phyloP scores from a whole-genome alignment of 2,113 vertebrate genomes.

The Solea solea region DNA sequence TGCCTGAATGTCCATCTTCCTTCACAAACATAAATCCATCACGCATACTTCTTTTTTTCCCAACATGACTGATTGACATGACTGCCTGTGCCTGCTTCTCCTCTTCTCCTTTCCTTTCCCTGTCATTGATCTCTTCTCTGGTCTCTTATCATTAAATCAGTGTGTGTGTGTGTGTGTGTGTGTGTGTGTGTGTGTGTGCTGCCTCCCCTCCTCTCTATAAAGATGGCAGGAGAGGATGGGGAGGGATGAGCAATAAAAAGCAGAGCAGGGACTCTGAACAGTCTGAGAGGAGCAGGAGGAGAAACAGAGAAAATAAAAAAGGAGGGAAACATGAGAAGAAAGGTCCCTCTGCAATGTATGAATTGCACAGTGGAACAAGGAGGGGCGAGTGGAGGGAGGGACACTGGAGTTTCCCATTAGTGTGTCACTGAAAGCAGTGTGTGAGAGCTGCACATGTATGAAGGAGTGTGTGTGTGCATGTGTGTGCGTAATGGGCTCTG shows the following conservation, averaged over 20 bases:
- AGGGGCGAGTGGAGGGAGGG: constrained; percentile 67
- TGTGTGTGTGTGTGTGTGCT: constrained; percentile 17
- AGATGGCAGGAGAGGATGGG: constrained; percentile 60
- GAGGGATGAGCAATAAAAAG: constrained; percentile 71
- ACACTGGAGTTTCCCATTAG: constrained; percentile 41
- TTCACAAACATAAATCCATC: constrained; percentile 5
- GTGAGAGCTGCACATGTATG: constrained; percentile 15
- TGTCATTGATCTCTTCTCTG: constrained; percentile 34
- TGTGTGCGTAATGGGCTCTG: constrained; percentile 23
- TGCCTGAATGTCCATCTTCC: neutral
- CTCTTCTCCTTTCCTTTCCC: constrained; percentile 20
- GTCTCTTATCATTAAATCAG: constrained; percentile 51
- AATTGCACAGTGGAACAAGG: constrained; percentile 57
- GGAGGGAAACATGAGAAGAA: neutral
- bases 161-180: constrained; percentile 19
- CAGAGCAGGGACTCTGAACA: constrained; percentile 65
- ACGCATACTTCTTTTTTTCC: constrained; percentile 3
- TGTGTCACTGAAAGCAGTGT: neutral
- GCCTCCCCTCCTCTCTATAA: constrained; percentile 39
- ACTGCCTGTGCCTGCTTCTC: constrained; percentile 6
- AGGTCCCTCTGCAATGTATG: constrained; percentile 49
- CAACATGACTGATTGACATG: neutral
- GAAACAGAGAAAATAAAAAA: constrained; percentile 25
- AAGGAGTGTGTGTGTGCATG: constrained; percentile 1
- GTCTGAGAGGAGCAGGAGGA: constrained; percentile 58